A percentile compares a stretch with the other conserved stretches of the same genome.
Evolutionary conservation across 2,113 vertebrate species (phyloP).

Genomic region (Nycticorax nycticorax): DNA sequence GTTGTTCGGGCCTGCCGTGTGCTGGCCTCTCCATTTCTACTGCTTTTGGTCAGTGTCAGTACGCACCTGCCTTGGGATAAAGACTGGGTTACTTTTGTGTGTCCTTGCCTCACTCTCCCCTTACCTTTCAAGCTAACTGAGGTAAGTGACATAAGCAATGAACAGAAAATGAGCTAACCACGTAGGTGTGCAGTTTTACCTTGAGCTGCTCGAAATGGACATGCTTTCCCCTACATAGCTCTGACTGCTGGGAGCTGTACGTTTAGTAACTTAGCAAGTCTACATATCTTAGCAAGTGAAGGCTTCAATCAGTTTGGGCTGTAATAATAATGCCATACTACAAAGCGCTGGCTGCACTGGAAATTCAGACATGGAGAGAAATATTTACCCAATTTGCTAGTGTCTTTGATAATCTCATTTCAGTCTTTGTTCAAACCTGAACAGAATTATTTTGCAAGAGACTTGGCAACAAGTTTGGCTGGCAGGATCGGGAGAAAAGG

Average conservation of each 20-base stretch:
- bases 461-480: background rate
- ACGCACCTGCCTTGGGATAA: background rate
- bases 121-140: background rate
- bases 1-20: background rate
- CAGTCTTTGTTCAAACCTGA: background rate
- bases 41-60: fast-evolving
- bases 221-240: fast-evolving
- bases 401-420: background rate
- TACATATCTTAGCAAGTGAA: fast-evolving
- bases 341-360: background rate
- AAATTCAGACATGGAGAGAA: background rate
- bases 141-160: background rate
- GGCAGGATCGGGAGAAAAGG: background rate
- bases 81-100: background rate
- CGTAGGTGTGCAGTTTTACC: fast-evolving
- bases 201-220: background rate
- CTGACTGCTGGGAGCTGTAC: fast-evolving
- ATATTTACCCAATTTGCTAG: fast-evolving
- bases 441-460: background rate
- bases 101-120: background rate
- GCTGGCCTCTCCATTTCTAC: background rate
- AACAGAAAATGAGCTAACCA: background rate
- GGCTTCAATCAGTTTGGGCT: background rate
- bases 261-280: background rate
- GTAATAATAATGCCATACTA: fast-evolving